These are phyloP conservation scores for Temnothorax curvispinosus DNA, from an alignment of 1,140 invertebrate species.

Conservation along the genomic window DNA sequence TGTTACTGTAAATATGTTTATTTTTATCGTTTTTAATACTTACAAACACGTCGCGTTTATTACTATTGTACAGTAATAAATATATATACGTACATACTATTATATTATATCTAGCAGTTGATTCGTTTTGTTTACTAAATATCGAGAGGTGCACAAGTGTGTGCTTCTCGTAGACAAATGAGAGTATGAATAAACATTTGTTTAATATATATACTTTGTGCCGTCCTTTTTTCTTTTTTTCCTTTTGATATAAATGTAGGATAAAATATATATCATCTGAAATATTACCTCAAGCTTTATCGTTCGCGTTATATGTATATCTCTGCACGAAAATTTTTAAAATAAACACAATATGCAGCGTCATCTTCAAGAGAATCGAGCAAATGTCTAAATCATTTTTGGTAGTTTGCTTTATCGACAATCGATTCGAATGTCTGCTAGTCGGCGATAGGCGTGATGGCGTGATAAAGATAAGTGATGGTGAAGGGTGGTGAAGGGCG, in stretches of 20 bases:
- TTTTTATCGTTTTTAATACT: conserved; percentile 26
- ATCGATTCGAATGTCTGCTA: neutral
- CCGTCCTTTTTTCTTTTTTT: neutral
- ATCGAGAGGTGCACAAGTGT: neutral
- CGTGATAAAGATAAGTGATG: too few species aligned
- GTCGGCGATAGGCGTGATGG: too few species aligned
- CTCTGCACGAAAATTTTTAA: neutral
- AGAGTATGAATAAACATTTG: conserved; percentile 35
- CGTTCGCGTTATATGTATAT: too few species aligned
- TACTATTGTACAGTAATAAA: conserved; percentile 38
- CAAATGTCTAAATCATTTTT: neutral
- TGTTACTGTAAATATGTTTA: conserved; percentile 38
- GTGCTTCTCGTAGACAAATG: neutral
- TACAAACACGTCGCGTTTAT: neutral
- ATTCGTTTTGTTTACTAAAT: conserved; percentile 33
- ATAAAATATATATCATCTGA: neutral
- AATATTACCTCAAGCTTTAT: neutral
- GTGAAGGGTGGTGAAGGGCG: too few species aligned
- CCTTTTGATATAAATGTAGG: neutral
- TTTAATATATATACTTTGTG: neutral
- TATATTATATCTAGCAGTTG: conserved; percentile 15
- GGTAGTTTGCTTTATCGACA: neutral
- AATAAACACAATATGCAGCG: neutral
- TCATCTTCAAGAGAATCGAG: neutral
- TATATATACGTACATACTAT: conserved; percentile 25